phyloP scores from a whole-genome alignment of 2,888 invertebrate genomes.

The Hedychridium roseum region DNA sequence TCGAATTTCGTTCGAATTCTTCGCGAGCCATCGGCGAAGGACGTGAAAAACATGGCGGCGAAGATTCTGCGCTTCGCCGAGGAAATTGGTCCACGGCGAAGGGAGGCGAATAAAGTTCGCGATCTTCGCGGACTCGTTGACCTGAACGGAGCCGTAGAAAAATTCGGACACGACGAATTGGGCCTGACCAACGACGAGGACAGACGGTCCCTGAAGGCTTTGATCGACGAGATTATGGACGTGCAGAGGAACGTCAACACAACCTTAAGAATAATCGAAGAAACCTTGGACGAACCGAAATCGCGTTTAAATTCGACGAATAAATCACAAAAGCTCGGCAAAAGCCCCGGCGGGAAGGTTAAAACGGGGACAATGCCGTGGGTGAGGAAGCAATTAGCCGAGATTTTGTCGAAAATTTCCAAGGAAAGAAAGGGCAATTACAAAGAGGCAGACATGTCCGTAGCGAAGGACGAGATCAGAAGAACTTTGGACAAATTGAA shows the following conservation, averaged over 20 bases:
- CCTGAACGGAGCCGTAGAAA: constrained; percentile 19
- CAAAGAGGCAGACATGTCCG: constrained; percentile 9
- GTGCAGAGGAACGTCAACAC: constrained; percentile 39
- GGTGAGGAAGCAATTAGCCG: constrained; percentile 7
- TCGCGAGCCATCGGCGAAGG: constrained; percentile 11
- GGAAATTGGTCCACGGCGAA: constrained; percentile 14
- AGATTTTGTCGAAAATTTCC: constrained; percentile 16
- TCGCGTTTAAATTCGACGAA: background rate
- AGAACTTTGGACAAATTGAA: too few species aligned
- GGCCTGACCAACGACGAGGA: constrained; percentile 32
- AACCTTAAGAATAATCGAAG: constrained; percentile 37
- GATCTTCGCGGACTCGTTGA: constrained; percentile 18
- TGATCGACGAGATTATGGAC: constrained; percentile 34
- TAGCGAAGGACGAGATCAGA: constrained; percentile 12
- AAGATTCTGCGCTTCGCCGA: constrained; percentile 32
- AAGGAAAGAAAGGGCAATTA: background rate
- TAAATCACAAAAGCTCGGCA: background rate
- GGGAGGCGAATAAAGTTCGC: constrained; percentile 4
- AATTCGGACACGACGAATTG: constrained; percentile 29
- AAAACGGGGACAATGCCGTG: constrained; percentile 3
- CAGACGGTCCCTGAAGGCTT: constrained; percentile 26
- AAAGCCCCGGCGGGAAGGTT: background rate
- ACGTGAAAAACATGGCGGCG: constrained; percentile 26
- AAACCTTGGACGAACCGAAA: constrained; percentile 18
- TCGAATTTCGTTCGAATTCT: too few species aligned